Evolutionary conservation across 2,113 vertebrate genomes (phyloP), one percentile per base, ranked within the genome.

Genomic region (Columba janthina): DNA sequence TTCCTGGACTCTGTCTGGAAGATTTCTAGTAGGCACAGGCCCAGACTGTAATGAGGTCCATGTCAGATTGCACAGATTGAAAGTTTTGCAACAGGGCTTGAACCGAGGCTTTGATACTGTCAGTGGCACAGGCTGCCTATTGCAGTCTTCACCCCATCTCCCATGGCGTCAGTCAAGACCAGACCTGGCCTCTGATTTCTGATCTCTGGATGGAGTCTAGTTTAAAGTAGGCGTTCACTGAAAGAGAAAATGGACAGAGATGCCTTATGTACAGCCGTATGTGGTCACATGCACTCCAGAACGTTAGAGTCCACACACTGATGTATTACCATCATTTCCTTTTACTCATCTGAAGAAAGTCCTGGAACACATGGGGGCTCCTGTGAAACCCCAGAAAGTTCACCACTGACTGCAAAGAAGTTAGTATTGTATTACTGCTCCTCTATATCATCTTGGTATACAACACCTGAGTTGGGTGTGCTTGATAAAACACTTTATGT

Each of bases 401-500:
- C 48, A 75, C 22, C 67, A 48, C 9, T 77, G 32, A 26, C 44
- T 53, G 15, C 38, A 90, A 72, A 67, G 24, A 11, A 25, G 15
- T 88, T 85, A 71, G 15, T 15, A n/a, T 48, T 85, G 22, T 53
- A 32, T 64, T 69, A 54, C 4, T 74, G 29, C 60, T 64, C 6
- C 5, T 72, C 19, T 32, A 2, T 16, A 69, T 18, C 9, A 51
- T 38, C 62, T 79, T 64, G 16, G 42, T 67, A 17, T 12, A 40
- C 13, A 38, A 4, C 5, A 6, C 6, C 17, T 29, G 25, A 51
- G 11, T 51, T 69, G 11, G 34, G 83, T 10, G 14, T 0, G 0
- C 24, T 79, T 38, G 15, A 69, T 26, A 69, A 86, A 90, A 70
- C 19, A 61, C 16, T 85, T 51, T 1, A 65, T 6, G 36, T 76